Evolutionary conservation across 2,113 vertebrate genomes (phyloP).

Genomic region (Solea solea): DNA sequence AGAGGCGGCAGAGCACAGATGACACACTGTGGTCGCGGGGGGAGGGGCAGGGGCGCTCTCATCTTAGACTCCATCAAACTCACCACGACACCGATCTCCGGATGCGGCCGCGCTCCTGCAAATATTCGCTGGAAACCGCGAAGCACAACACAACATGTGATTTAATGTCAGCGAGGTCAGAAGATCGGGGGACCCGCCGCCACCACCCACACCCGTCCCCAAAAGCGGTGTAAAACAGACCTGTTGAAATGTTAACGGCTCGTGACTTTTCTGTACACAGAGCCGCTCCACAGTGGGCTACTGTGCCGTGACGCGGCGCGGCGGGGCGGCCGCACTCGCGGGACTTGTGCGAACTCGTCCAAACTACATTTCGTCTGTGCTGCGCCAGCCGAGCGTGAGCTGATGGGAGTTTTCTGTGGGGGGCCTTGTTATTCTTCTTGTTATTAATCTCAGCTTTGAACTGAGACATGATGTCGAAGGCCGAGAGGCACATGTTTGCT

Average conservation of each 20-base stretch:
- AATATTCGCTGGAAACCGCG: slow-evolving; percentile 43
- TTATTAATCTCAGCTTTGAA: slow-evolving; percentile 67
- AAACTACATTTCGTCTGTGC: slow-evolving; percentile 62
- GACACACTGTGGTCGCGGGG: neutral
- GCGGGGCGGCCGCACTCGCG: slow-evolving; percentile 15
- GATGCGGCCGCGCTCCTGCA: slow-evolving; percentile 19
- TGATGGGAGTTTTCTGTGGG: slow-evolving; percentile 43
- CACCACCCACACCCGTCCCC: slow-evolving; percentile 4
- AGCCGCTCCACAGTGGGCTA: slow-evolving; percentile 35
- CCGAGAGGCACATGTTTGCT: slow-evolving; percentile 47
- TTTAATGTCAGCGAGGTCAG: slow-evolving; percentile 42
- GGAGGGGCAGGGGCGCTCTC: neutral
- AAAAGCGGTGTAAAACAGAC: slow-evolving; percentile 64
- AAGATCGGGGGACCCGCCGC: slow-evolving; percentile 15
- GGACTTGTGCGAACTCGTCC: slow-evolving; percentile 32
- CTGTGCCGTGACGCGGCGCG: slow-evolving; percentile 42
- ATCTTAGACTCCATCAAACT: slow-evolving; percentile 2
- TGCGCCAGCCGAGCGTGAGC: slow-evolving; percentile 54
- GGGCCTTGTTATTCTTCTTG: slow-evolving; percentile 52
- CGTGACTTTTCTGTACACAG: slow-evolving; percentile 33
- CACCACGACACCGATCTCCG: slow-evolving; percentile 9
- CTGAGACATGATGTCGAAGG: slow-evolving; percentile 37
- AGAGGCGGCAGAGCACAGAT: slow-evolving; percentile 4
- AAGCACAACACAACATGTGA: slow-evolving; percentile 53
- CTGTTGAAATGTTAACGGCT: slow-evolving; percentile 67